Evolutionary conservation across 2,797 vertebrate species (phyloP), one percentile per base, ranked within the genome.

Genomic region (Vespertilio murinus): DNA sequence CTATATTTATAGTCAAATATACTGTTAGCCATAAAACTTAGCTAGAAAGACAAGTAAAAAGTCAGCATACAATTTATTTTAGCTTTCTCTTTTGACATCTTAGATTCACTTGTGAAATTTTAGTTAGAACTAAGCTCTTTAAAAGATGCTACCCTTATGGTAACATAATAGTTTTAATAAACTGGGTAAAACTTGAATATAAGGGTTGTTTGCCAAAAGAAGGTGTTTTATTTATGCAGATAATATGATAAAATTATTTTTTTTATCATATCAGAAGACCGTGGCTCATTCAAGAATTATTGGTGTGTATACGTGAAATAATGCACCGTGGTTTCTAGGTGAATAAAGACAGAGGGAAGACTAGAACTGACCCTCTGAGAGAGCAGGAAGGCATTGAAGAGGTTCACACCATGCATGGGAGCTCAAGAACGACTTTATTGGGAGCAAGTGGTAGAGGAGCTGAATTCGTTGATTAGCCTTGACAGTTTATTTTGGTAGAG

Each of bases 111-210:
- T 64, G 12, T 84, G 35, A 65, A 91, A 71, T 59, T 75, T 70
- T 56, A 86, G 10, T 70, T 90, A 67, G 30, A 82, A 91, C 2
- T n/a, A 94, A 64, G 9, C 30, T 92, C 91, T 91, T 86, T 23
- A 45, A 83, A 85, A 95, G 35, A 70, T 6, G 4, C 6, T 90
- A 30, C 56, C 73, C 30, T 33, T 92, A 52, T 0, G 40, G 23
- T 61, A 28, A 88, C 65, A 61, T 42, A 71, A 38, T 28, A 49
- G 2, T 77, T 73, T 75, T 78, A 18, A 84, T 52, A 49, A 69
- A 11, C 54, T 77, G 54, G 25, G 42, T 84, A 47, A 64, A 75
- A 16, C 93, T 88, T 30, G 75, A 77, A 52, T 2, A 23, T 47
- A 64, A 56, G 8, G 47, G 2, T 2, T 49, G 0, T 67, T 83